These are phyloP conservation scores for Lytechinus variegatus DNA, from an alignment of 35 echinoderm and acorn worm species.

Conservation along the genomic window DNA sequence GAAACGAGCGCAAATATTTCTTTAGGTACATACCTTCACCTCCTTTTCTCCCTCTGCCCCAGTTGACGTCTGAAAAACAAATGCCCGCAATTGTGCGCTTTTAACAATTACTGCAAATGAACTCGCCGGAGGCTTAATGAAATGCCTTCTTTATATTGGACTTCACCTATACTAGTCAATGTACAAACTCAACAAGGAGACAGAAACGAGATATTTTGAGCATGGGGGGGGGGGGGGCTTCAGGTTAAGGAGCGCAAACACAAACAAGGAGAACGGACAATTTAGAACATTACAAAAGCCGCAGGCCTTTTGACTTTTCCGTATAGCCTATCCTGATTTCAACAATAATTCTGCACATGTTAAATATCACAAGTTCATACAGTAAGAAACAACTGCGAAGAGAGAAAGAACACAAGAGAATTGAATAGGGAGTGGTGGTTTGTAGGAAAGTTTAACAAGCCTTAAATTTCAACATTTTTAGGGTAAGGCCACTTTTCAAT, in stretches of 20 bases:
- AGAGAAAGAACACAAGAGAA: background rate
- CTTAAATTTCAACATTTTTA: background rate
- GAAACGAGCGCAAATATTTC: background rate
- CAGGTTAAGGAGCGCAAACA: background rate
- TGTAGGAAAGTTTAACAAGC: background rate
- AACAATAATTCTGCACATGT: background rate
- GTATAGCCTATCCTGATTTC: background rate
- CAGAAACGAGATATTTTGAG: background rate
- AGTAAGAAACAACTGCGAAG: background rate
- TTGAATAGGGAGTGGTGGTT: background rate
- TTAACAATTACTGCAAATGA: constrained; percentile 20
- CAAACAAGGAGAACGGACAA: background rate
- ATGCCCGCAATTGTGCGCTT: background rate
- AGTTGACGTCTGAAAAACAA: constrained; percentile 1
- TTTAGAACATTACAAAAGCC: background rate
- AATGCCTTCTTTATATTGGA: background rate
- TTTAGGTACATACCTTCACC: background rate
- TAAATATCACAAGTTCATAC: background rate
- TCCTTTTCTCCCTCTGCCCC: background rate
- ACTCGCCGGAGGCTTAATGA: background rate
- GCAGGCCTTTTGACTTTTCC: background rate
- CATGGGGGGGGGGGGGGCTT: background rate
- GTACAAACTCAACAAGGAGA: background rate
- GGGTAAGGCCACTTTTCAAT: too few relatives aligned
- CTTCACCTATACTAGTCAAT: background rate